These are phyloP conservation scores for Sialis fuliginosa DNA, from an alignment of 2,888 invertebrate species.

Conservation along the genomic window DNA sequence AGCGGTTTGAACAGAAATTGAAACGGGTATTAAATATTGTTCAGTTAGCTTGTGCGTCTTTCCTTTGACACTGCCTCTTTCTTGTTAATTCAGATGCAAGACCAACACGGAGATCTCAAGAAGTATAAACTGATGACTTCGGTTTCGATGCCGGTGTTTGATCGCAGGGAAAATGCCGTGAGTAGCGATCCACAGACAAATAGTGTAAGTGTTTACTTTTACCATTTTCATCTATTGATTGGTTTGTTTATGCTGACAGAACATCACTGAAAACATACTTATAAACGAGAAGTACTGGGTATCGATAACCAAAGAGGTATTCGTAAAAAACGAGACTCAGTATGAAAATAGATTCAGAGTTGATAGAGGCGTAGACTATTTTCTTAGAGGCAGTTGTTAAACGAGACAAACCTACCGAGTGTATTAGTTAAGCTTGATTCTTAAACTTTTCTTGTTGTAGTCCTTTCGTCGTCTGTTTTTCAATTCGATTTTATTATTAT, in stretches of 20 bases:
- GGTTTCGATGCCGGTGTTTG: conserved; percentile 85
- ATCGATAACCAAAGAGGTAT: conserved; percentile 85
- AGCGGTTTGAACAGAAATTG: conserved; percentile 33
- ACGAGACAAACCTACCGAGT: too few relatives aligned
- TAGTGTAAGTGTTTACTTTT: conserved; percentile 6
- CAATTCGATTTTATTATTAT: too few relatives aligned
- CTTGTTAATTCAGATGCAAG: conserved; percentile 30
- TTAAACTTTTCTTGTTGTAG: too few relatives aligned
- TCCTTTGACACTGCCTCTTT: conserved; percentile 1
- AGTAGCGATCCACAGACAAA: conserved; percentile 20
- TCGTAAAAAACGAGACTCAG: conserved; percentile 18
- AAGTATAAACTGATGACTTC: conserved; percentile 78
- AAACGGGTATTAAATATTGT: conserved; percentile 20
- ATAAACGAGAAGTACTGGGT: conserved; percentile 90
- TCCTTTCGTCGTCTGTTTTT: too few relatives aligned
- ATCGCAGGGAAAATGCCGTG: conserved; percentile 71
- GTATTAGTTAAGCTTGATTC: too few relatives aligned
- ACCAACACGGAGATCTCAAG: conserved; percentile 42
- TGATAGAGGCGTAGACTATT: too few relatives aligned
- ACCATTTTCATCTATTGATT: conserved; percentile 1
- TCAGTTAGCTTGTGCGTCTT: neutral
- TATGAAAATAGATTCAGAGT: too few relatives aligned
- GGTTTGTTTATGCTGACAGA: conserved; percentile 36
- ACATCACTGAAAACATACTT: conserved; percentile 90
- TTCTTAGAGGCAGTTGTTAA: too few relatives aligned